phyloP scores from a whole-genome alignment of 2,888 invertebrate genomes.

The Rhopalosiphum nymphaeae region DNA sequence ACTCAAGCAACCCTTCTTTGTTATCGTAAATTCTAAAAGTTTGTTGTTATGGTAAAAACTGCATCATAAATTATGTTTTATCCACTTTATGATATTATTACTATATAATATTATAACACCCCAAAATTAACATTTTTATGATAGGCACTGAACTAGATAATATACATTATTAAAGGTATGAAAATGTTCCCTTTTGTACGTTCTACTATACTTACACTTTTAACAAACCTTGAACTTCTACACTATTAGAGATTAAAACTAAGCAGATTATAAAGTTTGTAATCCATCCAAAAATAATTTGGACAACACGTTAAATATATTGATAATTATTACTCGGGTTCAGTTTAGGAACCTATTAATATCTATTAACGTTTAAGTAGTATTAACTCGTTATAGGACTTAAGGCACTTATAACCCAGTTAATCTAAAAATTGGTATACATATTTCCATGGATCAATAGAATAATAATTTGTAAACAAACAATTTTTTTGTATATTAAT shows the following conservation, averaged over 20 bases:
- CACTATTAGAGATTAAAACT: constrained; percentile 13
- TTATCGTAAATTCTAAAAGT: constrained; percentile 31
- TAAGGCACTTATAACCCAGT: background rate
- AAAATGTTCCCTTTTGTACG: background rate
- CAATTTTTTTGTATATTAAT: too few relatives aligned
- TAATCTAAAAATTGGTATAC: too few relatives aligned
- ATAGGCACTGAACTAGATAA: constrained; percentile 18
- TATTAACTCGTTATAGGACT: background rate
- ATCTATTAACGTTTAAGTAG: background rate
- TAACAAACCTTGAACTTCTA: background rate
- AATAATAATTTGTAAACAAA: too few relatives aligned
- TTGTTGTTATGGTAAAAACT: background rate
- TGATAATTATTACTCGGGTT: constrained; percentile 2
- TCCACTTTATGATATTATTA: constrained; percentile 26
- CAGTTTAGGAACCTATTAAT: constrained; percentile 6
- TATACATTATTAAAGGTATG: background rate
- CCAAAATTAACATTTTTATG: constrained; percentile 26
- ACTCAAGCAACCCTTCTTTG: constrained; percentile 21
- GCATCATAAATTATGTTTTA: constrained; percentile 25
- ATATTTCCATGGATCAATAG: too few relatives aligned
- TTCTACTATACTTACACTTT: background rate
- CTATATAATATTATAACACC: background rate
- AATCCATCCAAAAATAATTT: constrained; percentile 26
- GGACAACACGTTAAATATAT: background rate
- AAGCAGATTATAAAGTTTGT: constrained; percentile 22